Conservation (phyloP, 2,797 vertebrate species). For the Pangasius krempfi region DNA sequence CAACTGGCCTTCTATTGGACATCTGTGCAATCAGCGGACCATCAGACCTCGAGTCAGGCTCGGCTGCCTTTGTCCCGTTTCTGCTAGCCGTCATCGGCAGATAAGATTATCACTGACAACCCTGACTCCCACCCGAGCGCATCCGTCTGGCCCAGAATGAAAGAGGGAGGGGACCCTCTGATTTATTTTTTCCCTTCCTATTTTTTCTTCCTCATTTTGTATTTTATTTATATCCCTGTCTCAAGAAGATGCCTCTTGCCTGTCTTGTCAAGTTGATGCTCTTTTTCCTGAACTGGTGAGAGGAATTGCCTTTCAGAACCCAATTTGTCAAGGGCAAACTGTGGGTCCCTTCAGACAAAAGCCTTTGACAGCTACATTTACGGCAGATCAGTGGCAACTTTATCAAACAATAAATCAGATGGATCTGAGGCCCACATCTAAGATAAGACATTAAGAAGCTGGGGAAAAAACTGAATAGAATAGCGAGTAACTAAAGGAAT, state of each 20-base stretch:
- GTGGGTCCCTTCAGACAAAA: conserved; percentile 70
- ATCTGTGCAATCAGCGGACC: conserved; percentile 80
- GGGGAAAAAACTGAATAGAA: neutral
- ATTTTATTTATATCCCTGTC: conserved; percentile 69
- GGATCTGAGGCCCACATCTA: conserved; percentile 70
- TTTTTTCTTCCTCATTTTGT: conserved; percentile 55
- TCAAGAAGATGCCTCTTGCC: conserved; percentile 77
- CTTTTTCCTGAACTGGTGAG: conserved; percentile 72
- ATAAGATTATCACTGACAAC: conserved; percentile 86
- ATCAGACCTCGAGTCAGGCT: conserved; percentile 75
- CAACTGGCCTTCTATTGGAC: conserved; percentile 71
- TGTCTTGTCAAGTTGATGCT: conserved; percentile 76
- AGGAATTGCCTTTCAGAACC: conserved; percentile 80
- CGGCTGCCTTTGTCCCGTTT: conserved; percentile 75
- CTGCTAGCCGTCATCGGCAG: conserved; percentile 77
- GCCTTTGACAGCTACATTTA: conserved; percentile 68
- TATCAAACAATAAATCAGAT: conserved; percentile 79
- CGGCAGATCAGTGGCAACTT: conserved; percentile 70
- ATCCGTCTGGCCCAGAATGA: conserved; percentile 62
- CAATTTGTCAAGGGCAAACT: conserved; percentile 82
- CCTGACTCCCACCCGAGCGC: conserved; percentile 75
- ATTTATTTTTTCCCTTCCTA: conserved; percentile 21
- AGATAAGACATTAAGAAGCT: conserved; percentile 36
- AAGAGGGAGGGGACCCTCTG: conserved; percentile 60
- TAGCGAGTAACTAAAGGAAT: neutral